Evolutionary conservation across 1,140 invertebrate species (phyloP).

Genomic region (Asbolus verrucosus): DNA sequence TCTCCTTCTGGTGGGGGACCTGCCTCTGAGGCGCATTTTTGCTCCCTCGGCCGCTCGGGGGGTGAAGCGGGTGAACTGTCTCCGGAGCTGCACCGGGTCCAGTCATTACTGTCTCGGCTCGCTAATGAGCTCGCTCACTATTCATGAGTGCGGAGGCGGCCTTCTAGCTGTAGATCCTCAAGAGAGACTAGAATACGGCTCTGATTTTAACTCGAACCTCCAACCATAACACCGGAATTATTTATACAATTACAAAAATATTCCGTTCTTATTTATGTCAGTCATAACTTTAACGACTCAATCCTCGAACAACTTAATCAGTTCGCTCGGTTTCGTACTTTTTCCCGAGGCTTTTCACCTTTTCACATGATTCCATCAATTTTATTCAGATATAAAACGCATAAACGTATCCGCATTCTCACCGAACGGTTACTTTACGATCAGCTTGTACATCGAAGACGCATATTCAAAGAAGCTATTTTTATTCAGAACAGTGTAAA

Average conservation of each 20-base stretch:
- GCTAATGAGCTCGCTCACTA: conserved; percentile 60
- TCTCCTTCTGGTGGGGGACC: too few relatives aligned
- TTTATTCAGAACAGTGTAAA: conserved; percentile 17
- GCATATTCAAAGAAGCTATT: too few relatives aligned
- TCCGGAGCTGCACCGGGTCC: conserved; percentile 47
- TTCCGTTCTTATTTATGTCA: conserved; percentile 20
- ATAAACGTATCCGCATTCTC: neutral
- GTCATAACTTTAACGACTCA: conserved; percentile 26
- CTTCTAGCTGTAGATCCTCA: neutral
- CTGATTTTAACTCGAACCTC: conserved; percentile 10
- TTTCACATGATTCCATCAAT: too few relatives aligned
- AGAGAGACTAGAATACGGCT: conserved; percentile 12
- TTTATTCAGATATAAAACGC: too few relatives aligned
- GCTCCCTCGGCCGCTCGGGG: too few relatives aligned
- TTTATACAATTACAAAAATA: conserved; percentile 27
- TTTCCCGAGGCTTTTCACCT: too few relatives aligned
- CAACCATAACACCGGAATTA: conserved; percentile 10
- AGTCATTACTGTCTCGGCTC: conserved; percentile 54
- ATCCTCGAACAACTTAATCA: conserved; percentile 16
- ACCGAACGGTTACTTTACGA: too few relatives aligned
- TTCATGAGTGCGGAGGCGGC: conserved; percentile 58
- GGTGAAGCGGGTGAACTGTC: too few relatives aligned
- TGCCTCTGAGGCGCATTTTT: too few relatives aligned
- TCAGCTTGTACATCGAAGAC: too few relatives aligned
- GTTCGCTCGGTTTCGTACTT: conserved; percentile 6